Percentiles rank a stretch among this genome's conserved stretches.
Conservation (phyloP, 2,113 vertebrate genomes). For the Charadrius vociferus region DNA sequence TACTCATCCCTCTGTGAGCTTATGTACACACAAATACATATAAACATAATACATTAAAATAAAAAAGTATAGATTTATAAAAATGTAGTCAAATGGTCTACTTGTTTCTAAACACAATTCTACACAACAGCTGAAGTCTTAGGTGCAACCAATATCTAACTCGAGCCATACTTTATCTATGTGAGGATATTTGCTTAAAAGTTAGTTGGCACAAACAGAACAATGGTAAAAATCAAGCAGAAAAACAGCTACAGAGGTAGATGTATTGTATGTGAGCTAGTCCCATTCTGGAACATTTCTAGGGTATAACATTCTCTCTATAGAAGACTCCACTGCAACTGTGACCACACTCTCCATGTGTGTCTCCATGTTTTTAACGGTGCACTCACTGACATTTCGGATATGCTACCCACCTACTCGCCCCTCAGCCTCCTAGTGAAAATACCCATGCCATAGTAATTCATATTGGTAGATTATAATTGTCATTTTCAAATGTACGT, state of each 20-base stretch:
- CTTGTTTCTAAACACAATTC: not conserved
- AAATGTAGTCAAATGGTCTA: rapidly evolving
- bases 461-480: not conserved
- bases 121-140: not conserved
- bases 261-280: not conserved
- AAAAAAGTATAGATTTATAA: not conserved
- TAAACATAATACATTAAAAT: not conserved
- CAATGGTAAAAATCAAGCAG: not conserved
- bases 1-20: not conserved
- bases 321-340: not conserved
- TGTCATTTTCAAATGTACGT: not conserved
- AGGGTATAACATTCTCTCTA: not conserved
- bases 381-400: not conserved
- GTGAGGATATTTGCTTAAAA: not conserved
- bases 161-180: not conserved
- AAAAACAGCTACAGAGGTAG: not conserved
- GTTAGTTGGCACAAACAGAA: not conserved
- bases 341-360: rapidly evolving
- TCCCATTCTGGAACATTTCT: not conserved
- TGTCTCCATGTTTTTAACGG: too few species aligned
- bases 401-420: not conserved
- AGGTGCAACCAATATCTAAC: not conserved
- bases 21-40: not conserved
- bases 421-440: not conserved
- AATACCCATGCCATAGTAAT: not conserved